Percentiles rank a stretch among this genome's conserved stretches.
Evolutionary conservation across 1,140 invertebrate species (phyloP).

Genomic region (Littorina saxatilis): DNA sequence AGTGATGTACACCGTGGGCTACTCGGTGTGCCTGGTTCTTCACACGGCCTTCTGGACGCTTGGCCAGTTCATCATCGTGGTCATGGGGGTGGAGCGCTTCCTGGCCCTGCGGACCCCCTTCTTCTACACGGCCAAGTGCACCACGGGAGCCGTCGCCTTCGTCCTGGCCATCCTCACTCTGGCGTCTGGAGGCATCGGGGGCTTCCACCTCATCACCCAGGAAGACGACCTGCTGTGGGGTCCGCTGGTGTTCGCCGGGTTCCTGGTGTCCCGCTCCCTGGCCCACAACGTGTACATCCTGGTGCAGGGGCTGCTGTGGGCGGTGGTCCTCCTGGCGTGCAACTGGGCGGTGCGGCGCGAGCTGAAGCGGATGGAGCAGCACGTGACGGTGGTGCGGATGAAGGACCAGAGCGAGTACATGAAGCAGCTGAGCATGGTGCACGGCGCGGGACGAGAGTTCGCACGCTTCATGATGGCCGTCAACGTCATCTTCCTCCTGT

Average conservation of each 20-base stretch:
- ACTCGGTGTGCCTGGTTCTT: slow-evolving; percentile 18
- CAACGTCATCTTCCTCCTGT: slow-evolving; percentile 29
- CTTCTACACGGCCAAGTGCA: slow-evolving; percentile 33
- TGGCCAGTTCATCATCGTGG: slow-evolving; percentile 30
- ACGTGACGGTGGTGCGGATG: slow-evolving; percentile 29
- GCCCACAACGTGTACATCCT: slow-evolving; percentile 13
- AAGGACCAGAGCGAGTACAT: slow-evolving; percentile 36
- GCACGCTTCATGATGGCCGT: slow-evolving; percentile 35
- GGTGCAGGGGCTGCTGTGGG: slow-evolving; percentile 24
- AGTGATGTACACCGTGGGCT: neutral
- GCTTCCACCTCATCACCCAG: slow-evolving; percentile 15
- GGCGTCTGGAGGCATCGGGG: slow-evolving; percentile 1
- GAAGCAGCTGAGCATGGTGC: slow-evolving; percentile 38
- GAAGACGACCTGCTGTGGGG: neutral
- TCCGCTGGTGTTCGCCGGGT: slow-evolving; percentile 13
- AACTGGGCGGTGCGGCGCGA: slow-evolving; percentile 36
- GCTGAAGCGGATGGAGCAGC: slow-evolving; percentile 33
- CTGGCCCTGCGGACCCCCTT: slow-evolving; percentile 28
- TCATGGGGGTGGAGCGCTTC: slow-evolving; percentile 33
- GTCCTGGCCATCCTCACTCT: neutral
- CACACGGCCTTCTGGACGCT: slow-evolving; percentile 28
- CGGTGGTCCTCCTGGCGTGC: slow-evolving; percentile 26
- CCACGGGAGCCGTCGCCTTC: neutral
- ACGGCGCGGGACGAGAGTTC: slow-evolving; percentile 32
- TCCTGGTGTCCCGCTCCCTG: slow-evolving; percentile 26